phyloP scores from a whole-genome alignment of 1,140 invertebrate genomes.

The Babylonia areolata region DNA sequence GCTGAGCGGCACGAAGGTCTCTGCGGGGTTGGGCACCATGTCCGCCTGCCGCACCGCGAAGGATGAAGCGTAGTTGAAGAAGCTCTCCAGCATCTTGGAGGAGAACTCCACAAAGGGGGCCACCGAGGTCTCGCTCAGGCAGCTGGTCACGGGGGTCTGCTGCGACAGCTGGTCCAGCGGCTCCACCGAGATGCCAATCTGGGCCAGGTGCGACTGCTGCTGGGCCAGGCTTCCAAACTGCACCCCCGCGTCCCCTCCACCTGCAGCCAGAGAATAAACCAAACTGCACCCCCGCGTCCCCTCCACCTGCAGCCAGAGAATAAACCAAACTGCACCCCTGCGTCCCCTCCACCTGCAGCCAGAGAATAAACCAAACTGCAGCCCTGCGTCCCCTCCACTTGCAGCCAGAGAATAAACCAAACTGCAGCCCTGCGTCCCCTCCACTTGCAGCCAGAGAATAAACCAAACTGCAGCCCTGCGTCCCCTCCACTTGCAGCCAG shows the following conservation, averaged over 20 bases:
- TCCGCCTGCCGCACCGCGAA: constrained; percentile 88
- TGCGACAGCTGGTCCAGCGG: constrained; percentile 81
- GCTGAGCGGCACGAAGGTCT: constrained; percentile 91
- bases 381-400: background rate
- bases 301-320: too few relatives aligned
- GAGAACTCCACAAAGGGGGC: constrained; percentile 88
- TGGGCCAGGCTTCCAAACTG: constrained; percentile 75
- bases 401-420: too few relatives aligned
- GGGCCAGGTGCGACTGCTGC: constrained; percentile 89
- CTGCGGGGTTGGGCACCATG: constrained; percentile 84
- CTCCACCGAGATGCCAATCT: constrained; percentile 96
- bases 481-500: too few relatives aligned
- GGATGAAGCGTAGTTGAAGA: constrained; percentile 94
- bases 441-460: too few relatives aligned
- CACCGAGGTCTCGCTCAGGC: constrained; percentile 77
- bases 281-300: constrained; percentile 67
- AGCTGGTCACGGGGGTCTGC: constrained; percentile 76
- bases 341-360: background rate
- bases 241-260: constrained; percentile 28
- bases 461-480: too few relatives aligned
- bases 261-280: too few relatives aligned
- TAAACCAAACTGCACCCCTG: constrained; percentile 75
- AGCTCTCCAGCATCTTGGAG: constrained; percentile 94
- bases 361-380: too few relatives aligned
- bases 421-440: too few relatives aligned